Evolutionary conservation across 2,888 invertebrate species (phyloP).

Genomic region (Shargacucullia verbasci): DNA sequence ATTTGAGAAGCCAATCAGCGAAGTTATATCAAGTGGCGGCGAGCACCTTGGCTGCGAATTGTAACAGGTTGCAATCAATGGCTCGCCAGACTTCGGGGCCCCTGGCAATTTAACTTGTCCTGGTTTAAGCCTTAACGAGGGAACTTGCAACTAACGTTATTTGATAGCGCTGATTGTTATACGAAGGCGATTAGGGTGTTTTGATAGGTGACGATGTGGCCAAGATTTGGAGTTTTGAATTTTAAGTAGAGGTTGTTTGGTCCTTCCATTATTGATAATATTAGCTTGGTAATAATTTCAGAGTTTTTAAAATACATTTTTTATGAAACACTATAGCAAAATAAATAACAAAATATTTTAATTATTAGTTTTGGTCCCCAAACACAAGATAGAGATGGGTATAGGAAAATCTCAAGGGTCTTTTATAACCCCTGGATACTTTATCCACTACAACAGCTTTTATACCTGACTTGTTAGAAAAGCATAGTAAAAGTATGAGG

Average conservation of each 20-base stretch:
- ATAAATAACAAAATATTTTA: too few species aligned
- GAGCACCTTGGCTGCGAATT: constrained; percentile 42
- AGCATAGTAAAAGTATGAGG: too few species aligned
- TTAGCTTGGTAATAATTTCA: too few species aligned
- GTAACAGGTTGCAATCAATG: constrained; percentile 59
- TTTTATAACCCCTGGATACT: too few species aligned
- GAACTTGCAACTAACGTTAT: constrained; percentile 40
- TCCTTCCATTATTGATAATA: too few species aligned
- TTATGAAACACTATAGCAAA: too few species aligned
- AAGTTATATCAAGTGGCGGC: constrained; percentile 45
- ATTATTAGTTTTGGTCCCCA: too few species aligned
- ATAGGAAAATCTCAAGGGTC: too few species aligned
- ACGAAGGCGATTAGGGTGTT: constrained; percentile 20
- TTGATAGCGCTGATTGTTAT: constrained; percentile 40
- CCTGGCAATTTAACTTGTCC: constrained; percentile 52
- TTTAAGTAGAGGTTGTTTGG: neutral
- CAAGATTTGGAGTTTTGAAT: neutral
- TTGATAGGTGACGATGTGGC: constrained; percentile 17
- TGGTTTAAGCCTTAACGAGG: constrained; percentile 46
- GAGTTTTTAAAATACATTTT: too few species aligned
- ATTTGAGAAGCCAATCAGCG: constrained; percentile 47
- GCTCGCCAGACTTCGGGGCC: constrained; percentile 34
- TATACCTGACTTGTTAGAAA: too few species aligned
- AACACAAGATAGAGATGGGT: too few species aligned
- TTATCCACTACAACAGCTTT: too few species aligned